Conservation (phyloP, 2,113 vertebrate genomes). For the Laticauda colubrina region DNA sequence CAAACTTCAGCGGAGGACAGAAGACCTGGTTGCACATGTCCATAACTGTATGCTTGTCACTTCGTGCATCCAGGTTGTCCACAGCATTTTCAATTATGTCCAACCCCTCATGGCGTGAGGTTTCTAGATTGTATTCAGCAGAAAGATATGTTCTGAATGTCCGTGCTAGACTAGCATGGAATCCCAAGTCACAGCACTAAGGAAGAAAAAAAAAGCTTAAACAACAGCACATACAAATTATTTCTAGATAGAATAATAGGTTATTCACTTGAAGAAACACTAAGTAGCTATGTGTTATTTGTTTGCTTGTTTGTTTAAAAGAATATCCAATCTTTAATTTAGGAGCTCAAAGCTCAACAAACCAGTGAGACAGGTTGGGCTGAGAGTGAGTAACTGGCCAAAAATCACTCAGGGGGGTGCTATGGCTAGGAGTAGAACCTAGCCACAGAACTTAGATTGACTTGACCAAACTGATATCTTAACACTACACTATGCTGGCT, state of each 20-base stretch:
- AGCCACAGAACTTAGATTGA: not conserved
- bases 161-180: slow-evolving; percentile 91
- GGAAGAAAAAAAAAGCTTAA: slow-evolving; percentile 18
- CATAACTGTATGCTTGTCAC: slow-evolving; percentile 98
- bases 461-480: not conserved
- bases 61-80: slow-evolving; percentile 93
- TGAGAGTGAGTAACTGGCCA: not conserved
- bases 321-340: not conserved
- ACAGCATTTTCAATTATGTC: slow-evolving; percentile 93
- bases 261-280: not conserved
- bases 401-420: not conserved
- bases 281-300: not conserved
- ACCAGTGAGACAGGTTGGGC: not conserved
- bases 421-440: not conserved
- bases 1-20: slow-evolving; percentile 95
- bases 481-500: not conserved
- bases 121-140: slow-evolving; percentile 97
- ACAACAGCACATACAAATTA: not conserved
- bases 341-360: not conserved
- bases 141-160: slow-evolving; percentile 95
- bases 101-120: slow-evolving; percentile 93
- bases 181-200: slow-evolving; percentile 95
- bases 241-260: not conserved
- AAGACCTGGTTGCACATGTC: slow-evolving; percentile 99
- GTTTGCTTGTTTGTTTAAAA: not conserved